Conservation (phyloP, 2,113 vertebrate genomes). For the Brienomyrus brachyistius region DNA sequence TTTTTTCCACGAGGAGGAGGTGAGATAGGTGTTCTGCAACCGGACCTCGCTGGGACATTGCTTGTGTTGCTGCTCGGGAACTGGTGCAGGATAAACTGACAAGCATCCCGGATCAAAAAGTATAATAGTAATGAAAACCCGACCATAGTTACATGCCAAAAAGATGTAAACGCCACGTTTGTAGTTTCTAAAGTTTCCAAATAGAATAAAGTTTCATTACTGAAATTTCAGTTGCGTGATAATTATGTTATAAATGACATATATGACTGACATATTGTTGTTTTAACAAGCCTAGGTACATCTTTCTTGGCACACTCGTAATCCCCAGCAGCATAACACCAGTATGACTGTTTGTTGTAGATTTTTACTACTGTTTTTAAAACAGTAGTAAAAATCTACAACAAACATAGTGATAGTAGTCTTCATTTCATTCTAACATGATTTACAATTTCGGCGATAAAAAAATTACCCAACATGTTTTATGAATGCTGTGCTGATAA, state of each 20-base stretch:
- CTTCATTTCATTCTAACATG: neutral
- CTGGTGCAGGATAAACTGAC: neutral
- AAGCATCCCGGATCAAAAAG: neutral
- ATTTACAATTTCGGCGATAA: neutral
- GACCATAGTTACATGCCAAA: neutral
- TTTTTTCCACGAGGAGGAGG: constrained; percentile 26
- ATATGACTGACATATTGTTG: constrained; percentile 6
- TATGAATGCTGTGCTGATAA: neutral
- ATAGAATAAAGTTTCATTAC: neutral
- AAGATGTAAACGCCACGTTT: neutral
- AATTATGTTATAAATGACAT: neutral
- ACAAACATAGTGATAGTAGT: too few species aligned
- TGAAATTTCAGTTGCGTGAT: neutral
- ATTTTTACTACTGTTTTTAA: neutral
- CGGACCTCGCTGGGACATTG: neutral
- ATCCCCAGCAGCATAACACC: neutral
- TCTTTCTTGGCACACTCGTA: neutral
- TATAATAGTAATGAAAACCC: neutral
- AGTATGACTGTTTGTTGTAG: neutral
- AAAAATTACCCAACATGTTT: neutral
- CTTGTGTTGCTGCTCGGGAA: neutral
- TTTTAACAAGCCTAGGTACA: neutral
- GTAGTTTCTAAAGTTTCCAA: neutral
- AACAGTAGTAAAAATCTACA: too few species aligned
- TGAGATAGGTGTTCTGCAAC: neutral